These are phyloP conservation scores for Myotis findleyi DNA, from an alignment of 2,797 vertebrate species.

Conservation along the genomic window DNA sequence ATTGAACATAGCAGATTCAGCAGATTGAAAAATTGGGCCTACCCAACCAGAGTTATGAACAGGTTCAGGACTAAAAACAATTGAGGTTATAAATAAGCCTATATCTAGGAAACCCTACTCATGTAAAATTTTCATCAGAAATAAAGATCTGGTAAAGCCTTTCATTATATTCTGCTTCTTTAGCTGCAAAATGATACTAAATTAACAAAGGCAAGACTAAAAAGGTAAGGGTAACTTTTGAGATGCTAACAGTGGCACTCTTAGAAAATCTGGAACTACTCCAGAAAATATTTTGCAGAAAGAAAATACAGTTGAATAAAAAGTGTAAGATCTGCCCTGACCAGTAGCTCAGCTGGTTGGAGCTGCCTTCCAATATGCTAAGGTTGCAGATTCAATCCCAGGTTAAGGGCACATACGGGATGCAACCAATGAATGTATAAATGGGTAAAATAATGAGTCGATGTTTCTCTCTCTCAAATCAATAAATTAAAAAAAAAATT, in stretches of 20 bases:
- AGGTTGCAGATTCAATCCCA: background rate
- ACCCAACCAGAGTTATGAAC: background rate
- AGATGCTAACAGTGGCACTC: background rate
- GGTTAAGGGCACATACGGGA: background rate
- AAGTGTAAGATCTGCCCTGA: background rate
- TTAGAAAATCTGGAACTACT: conserved; percentile 23
- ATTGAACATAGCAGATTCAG: background rate
- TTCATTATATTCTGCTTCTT: conserved; percentile 37
- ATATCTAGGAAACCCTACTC: conserved; percentile 28
- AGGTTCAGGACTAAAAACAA: conserved; percentile 31
- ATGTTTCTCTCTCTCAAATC: background rate
- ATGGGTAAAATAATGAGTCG: background rate
- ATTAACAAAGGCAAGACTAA: conserved; percentile 16
- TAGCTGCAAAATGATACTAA: conserved; percentile 29
- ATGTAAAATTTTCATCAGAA: conserved; percentile 34
- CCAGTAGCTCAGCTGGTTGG: background rate
- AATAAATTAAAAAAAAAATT: background rate
- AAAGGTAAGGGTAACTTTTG: background rate
- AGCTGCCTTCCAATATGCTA: background rate
- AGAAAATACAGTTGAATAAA: conserved; percentile 44
- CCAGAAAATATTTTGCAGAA: conserved; percentile 5
- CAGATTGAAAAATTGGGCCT: background rate
- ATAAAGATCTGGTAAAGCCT: conserved; percentile 39
- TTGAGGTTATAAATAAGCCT: background rate
- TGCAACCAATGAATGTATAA: background rate